Conservation (phyloP, 2,113 vertebrate genomes). For the Charina bottae region DNA sequence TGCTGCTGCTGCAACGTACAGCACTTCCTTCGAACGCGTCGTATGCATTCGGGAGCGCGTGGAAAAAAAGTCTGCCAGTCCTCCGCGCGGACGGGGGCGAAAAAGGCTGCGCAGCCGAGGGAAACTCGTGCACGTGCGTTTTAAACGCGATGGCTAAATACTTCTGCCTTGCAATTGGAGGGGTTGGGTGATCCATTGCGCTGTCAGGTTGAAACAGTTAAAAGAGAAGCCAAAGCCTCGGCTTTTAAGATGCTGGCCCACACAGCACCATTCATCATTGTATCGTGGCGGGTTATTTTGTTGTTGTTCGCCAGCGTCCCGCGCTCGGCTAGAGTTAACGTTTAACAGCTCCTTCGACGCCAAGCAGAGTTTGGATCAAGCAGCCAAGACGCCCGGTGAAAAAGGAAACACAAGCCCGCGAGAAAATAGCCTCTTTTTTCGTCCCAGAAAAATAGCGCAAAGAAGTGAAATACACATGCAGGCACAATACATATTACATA, state of each 20-base stretch:
- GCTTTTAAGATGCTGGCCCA: slow-evolving; percentile 76
- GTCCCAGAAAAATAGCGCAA: neutral
- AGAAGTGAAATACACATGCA: neutral
- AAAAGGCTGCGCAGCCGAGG: slow-evolving; percentile 35
- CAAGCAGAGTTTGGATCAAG: slow-evolving; percentile 30
- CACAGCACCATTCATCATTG: slow-evolving; percentile 74
- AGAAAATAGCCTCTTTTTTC: neutral
- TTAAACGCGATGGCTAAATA: slow-evolving; percentile 73
- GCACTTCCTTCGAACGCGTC: neutral
- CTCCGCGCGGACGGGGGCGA: slow-evolving; percentile 43
- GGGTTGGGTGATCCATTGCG: slow-evolving; percentile 77
- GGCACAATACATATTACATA: neutral
- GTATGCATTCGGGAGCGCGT: neutral
- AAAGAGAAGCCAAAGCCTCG: slow-evolving; percentile 77
- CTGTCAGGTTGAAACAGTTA: slow-evolving; percentile 81
- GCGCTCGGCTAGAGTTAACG: slow-evolving; percentile 71
- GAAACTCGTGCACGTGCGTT: slow-evolving; percentile 33
- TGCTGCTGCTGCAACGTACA: neutral
- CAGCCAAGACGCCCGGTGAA: neutral
- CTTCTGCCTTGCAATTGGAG: slow-evolving; percentile 72
- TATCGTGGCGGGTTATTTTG: slow-evolving; percentile 67
- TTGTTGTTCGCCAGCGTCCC: slow-evolving; percentile 27
- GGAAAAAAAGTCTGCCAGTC: slow-evolving; percentile 30
- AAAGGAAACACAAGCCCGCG: slow-evolving; percentile 12
- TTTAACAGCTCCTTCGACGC: slow-evolving; percentile 62